Conservation (phyloP, 2,113 vertebrate genomes). For the Elephantulus edwardii region DNA sequence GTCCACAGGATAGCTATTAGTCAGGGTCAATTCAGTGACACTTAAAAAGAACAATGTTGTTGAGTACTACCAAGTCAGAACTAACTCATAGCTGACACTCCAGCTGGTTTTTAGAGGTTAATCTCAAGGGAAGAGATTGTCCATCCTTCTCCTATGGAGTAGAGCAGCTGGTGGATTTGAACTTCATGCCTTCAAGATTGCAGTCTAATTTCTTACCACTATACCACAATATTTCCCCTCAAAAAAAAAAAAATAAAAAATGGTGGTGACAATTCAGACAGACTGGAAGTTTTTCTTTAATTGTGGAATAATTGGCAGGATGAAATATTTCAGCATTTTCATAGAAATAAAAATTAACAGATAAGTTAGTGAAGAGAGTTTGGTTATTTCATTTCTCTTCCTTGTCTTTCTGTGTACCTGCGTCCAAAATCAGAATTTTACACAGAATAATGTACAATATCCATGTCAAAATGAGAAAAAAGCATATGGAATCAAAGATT, state of each 20-base stretch:
- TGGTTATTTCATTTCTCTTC: not conserved
- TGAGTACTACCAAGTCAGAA: no score
- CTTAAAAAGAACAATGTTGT: no score
- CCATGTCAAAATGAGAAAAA: not conserved
- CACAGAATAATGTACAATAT: not conserved
- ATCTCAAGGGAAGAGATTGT: no score
- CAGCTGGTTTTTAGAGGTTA: no score
- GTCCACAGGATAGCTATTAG: no score
- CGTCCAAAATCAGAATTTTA: not conserved
- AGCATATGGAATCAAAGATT: not conserved
- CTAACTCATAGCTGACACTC: no score
- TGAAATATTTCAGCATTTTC: not conserved
- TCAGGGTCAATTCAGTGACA: no score
- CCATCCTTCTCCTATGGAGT: no score
- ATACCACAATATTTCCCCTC: not conserved
- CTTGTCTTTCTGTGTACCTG: not conserved
- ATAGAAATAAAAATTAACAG: not conserved
- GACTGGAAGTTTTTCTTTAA: not conserved
- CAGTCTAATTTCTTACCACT: no score
- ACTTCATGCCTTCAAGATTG: no score
- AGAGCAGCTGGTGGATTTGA: no score
- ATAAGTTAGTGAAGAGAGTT: not conserved
- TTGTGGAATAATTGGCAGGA: not conserved
- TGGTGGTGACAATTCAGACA: not conserved
- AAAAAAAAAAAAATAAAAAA: no score